phyloP scores from a whole-genome alignment of 1,140 invertebrate genomes.

The Drosophila willistoni region DNA sequence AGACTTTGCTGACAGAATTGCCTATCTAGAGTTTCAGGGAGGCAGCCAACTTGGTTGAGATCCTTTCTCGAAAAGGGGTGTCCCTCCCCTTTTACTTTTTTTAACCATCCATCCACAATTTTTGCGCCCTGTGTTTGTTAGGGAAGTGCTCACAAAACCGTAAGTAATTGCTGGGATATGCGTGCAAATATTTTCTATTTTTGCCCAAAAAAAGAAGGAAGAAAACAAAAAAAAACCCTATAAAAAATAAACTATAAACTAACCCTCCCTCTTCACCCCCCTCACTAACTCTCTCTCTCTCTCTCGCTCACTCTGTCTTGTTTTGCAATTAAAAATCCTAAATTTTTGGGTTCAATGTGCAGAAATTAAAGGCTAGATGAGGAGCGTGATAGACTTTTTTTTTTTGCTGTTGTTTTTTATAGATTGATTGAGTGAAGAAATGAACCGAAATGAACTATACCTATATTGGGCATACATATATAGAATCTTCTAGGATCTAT shows the following conservation, averaged over 20 bases:
- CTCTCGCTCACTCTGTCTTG: neutral
- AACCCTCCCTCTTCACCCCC: conserved; percentile 45
- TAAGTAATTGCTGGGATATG: conserved; percentile 76
- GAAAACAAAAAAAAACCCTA: conserved; percentile 19
- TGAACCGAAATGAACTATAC: conserved; percentile 22
- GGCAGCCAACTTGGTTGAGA: neutral
- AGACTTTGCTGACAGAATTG: conserved; percentile 21
- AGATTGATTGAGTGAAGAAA: conserved; percentile 53
- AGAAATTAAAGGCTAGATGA: conserved; percentile 70
- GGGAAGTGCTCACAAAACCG: conserved; percentile 68
- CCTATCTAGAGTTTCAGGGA: conserved; percentile 27
- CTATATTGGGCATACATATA: conserved; percentile 1
- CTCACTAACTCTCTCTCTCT: too few species aligned
- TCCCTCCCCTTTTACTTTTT: neutral
- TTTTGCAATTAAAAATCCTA: conserved; percentile 69
- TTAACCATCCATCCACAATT: too few species aligned
- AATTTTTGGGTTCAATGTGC: conserved; percentile 62
- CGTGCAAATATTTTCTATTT: conserved; percentile 76
- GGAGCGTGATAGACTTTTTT: conserved; percentile 63
- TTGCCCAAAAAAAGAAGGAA: conserved; percentile 67
- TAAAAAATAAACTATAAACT: conserved; percentile 10
- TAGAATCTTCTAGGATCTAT: conserved; percentile 19
- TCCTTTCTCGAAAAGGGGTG: neutral
- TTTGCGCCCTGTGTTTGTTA: neutral
- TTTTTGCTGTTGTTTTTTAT: conserved; percentile 18